Evolutionary conservation across 2,113 vertebrate genomes (phyloP).

Genomic region (Sphaerodactylus townsendi): DNA sequence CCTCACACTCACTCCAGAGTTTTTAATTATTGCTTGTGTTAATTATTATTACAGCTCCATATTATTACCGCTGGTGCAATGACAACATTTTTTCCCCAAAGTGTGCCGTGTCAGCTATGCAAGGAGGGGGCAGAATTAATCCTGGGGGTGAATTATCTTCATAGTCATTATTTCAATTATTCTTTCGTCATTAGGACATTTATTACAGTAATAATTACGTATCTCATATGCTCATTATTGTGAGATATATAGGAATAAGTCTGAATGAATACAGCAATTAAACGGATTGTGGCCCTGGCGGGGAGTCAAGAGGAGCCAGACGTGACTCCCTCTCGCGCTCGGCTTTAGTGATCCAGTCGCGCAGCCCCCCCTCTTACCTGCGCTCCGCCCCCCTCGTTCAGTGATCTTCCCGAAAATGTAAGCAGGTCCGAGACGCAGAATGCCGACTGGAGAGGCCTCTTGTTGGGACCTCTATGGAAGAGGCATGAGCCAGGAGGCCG

Average conservation of each 20-base stretch:
- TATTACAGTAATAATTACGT: slow-evolving; percentile 71
- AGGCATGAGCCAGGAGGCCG: neutral
- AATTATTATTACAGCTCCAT: slow-evolving; percentile 56
- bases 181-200: slow-evolving; percentile 67
- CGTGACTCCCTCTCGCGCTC: neutral
- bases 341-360: neutral
- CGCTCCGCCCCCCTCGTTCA: neutral
- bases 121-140: slow-evolving; percentile 59
- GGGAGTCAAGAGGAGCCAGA: slow-evolving; percentile 36
- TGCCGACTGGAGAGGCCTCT: too few species aligned
- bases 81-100: slow-evolving; percentile 64
- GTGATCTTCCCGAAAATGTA: neutral
- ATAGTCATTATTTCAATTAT: slow-evolving; percentile 64
- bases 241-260: slow-evolving; percentile 62
- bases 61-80: slow-evolving; percentile 65
- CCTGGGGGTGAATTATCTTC: slow-evolving; percentile 63
- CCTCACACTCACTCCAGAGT: slow-evolving; percentile 21
- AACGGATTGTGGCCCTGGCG: slow-evolving; percentile 52
- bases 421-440: neutral
- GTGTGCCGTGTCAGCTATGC: slow-evolving; percentile 53
- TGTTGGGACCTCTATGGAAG: neutral
- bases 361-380: fast-evolving
- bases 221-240: slow-evolving; percentile 69
- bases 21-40: slow-evolving; percentile 60
- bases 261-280: slow-evolving; percentile 65